Percentiles rank a stretch among this genome's conserved stretches.
These are phyloP conservation scores for Chaetogeoica ovagalla DNA, from an alignment of 2,888 invertebrate species.

Conservation along the genomic window DNA sequence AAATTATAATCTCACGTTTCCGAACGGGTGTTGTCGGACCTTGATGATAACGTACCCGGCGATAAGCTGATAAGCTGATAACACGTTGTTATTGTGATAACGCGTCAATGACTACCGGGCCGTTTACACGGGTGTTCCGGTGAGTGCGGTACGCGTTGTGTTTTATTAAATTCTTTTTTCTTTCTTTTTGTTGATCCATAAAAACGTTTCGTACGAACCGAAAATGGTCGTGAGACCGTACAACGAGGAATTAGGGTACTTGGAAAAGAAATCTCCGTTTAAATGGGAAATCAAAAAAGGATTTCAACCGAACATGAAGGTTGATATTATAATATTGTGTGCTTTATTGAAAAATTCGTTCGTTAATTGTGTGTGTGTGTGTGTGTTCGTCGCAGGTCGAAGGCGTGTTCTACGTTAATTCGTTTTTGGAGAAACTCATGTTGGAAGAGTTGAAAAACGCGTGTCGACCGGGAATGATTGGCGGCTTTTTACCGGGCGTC, in stretches of 20 bases:
- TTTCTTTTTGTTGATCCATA: no score
- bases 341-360: conserved; percentile 13
- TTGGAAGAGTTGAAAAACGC: conserved; percentile 92
- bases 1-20: no score
- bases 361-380: conserved; percentile 1
- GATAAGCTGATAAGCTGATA: no score
- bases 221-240: conserved; percentile 86
- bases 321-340: conserved; percentile 57
- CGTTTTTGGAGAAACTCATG: conserved; percentile 89
- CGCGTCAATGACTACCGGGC: no score
- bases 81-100: no score
- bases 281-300: conserved; percentile 96
- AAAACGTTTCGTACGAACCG: not conserved
- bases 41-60: no score
- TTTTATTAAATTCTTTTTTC: no score
- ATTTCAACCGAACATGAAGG: conserved; percentile 98
- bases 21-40: no score
- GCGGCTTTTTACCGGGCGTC: conserved; percentile 97
- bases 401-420: conserved; percentile 95
- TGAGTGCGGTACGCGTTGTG: no score
- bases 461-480: conserved; percentile 84
- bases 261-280: conserved; percentile 83
- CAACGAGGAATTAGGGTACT: conserved; percentile 88
- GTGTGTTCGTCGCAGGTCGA: conserved; percentile 70
- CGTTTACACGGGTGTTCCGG: no score